Conservation (phyloP, 2,113 vertebrate genomes). For the Ploceus nigricollis region DNA sequence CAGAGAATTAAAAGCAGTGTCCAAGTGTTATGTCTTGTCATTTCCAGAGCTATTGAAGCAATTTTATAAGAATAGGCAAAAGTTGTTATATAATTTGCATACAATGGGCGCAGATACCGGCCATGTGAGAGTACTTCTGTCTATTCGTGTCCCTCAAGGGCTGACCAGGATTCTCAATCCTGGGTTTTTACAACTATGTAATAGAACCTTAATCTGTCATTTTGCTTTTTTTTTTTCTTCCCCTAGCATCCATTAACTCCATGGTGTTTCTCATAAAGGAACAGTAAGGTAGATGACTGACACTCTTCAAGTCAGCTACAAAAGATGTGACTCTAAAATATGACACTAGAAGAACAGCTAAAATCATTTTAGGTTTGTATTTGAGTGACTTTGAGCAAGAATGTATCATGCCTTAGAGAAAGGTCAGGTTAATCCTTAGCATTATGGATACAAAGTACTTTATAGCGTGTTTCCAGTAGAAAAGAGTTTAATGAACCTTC, state of each 20-base stretch:
- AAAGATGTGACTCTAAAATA: not conserved
- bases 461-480: conserved; percentile 25
- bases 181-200: not conserved
- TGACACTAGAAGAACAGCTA: not conserved
- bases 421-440: not conserved
- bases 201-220: not conserved
- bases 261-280: not conserved
- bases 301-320: not conserved
- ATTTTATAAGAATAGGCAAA: not conserved
- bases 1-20: not conserved
- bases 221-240: not conserved
- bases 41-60: not conserved
- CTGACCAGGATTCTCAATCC: not conserved
- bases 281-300: not conserved
- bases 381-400: not conserved
- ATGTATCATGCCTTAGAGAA: not conserved
- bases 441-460: not conserved
- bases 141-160: not conserved
- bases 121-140: not conserved
- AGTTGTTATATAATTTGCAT: not conserved
- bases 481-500: conserved; percentile 42
- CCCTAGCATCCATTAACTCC: not conserved
- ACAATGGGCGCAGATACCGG: not conserved
- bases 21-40: not conserved
- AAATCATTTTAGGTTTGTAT: not conserved